Conservation (phyloP, 2,888 invertebrate species). For the Sinotaia quadrata region DNA sequence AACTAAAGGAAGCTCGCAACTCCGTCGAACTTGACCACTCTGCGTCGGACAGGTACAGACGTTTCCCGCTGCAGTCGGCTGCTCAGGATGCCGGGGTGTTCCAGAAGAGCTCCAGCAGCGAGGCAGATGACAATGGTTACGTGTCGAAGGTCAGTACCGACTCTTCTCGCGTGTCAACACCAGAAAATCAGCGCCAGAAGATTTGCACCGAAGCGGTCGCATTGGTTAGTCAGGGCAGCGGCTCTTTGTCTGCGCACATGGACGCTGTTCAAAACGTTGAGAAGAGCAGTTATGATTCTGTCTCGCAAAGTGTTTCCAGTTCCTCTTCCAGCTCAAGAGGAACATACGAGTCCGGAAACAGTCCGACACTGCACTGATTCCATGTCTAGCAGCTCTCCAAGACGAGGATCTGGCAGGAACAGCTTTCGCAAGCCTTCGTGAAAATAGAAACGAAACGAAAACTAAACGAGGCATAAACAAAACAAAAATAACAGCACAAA, state of each 20-base stretch:
- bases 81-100: not conserved
- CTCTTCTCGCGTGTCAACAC: conserved; percentile 1
- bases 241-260: not conserved
- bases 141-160: conserved; percentile 32
- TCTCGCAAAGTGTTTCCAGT: too few relatives aligned
- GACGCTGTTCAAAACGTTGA: too few relatives aligned
- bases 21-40: conserved; percentile 14
- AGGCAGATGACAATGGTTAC: conserved; percentile 28
- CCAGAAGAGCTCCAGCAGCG: conserved; percentile 20
- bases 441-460: too few relatives aligned
- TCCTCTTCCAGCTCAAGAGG: too few relatives aligned
- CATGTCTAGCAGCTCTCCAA: too few relatives aligned
- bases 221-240: not conserved
- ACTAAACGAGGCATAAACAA: too few relatives aligned
- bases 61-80: conserved; percentile 19
- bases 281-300: too few relatives aligned
- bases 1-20: not conserved
- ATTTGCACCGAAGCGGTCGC: not conserved
- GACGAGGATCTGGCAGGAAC: too few relatives aligned
- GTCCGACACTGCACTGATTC: too few relatives aligned
- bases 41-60: conserved; percentile 2
- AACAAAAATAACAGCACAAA: too few relatives aligned
- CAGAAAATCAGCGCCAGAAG: not conserved
- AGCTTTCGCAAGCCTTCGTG: too few relatives aligned
- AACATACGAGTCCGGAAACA: too few relatives aligned